Evolutionary conservation across 37 sponge, comb jelly and placozoan species (phyloP), one percentile per base, ranked within the genome.

Genomic region (Dysidea cf. avara): DNA sequence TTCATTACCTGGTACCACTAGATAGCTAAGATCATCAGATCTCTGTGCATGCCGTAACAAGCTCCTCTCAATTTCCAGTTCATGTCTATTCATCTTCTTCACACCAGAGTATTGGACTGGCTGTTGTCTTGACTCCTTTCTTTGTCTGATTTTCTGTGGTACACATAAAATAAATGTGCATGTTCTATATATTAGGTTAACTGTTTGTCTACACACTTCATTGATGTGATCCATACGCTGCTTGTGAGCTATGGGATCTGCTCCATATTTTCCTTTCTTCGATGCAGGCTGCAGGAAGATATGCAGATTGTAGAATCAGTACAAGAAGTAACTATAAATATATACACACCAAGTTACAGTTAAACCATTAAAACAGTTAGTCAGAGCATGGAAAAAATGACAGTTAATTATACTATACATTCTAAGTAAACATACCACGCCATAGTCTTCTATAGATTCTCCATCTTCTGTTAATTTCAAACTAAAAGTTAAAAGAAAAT

Each of bases 1-100:
- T 36, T 29, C 31, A 58, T 60, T 31, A 74, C 63, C 53, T 60
- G 28, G 20, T 7, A 17, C 34, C 9, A 61, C 63, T 24, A 79
- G 68, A 68, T 85, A 80, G 14, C 40, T n/a, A 6, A 84, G 58
- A 48, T 66, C 69, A 22, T 71, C 43, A 25, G 64, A 70, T 33
- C 51, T 32, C 13, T 49, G 14, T 12, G 48, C 7, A 0, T 48
- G 64, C 12, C 32, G 37, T 32, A 51, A 68, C 62, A 75, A 32
- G 58, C 85, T 84, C 38, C 47, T 64, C 29, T 84, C 78, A 39
- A 77, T 47, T 46, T 84, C 85, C 85, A 77, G 65, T 26, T 78
- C 78, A 64, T 84, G 78, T 12, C 83, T 68, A 63, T 11, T 74
- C 84, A 74, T 69, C 9, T 38, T 39, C 53, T 68, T 66, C 17